Conservation (phyloP, 2,888 invertebrate genomes). For the Drosophila mimetica region DNA sequence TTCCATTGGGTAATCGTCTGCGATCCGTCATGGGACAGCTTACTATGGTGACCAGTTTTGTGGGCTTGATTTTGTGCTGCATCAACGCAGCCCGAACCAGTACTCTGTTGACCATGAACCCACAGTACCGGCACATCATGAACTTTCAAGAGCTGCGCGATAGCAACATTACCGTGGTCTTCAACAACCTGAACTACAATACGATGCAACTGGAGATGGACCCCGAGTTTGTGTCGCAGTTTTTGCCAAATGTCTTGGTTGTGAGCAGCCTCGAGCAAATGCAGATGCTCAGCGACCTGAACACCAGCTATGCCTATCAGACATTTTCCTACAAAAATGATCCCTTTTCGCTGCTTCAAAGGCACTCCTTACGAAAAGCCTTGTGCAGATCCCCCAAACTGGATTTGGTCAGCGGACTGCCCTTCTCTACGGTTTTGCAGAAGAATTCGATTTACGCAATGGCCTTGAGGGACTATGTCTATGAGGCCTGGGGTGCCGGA, state of each 20-base stretch:
- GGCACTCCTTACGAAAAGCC: neutral
- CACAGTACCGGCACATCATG: conserved; percentile 23
- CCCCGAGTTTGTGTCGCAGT: neutral
- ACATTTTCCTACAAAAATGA: neutral
- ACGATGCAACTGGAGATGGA: conserved; percentile 1
- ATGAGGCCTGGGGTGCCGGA: conserved; percentile 3
- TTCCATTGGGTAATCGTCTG: neutral
- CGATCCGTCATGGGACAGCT: conserved; percentile 4
- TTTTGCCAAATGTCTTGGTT: neutral
- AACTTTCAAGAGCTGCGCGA: conserved; percentile 39
- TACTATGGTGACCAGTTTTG: neutral
- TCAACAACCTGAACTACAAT: neutral
- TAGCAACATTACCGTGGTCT: conserved; percentile 38
- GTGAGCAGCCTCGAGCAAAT: neutral
- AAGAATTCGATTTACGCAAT: conserved; percentile 46
- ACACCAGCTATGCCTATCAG: conserved; percentile 50
- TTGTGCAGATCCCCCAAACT: conserved; percentile 34
- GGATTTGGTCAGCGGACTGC: conserved; percentile 9
- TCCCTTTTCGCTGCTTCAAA: conserved; percentile 23
- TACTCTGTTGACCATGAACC: conserved; percentile 44
- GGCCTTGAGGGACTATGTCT: conserved; percentile 26
- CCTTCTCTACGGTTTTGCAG: conserved; percentile 7
- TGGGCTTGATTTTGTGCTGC: conserved; percentile 16
- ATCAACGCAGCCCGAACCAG: conserved; percentile 24
- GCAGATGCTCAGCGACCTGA: conserved; percentile 22